These are phyloP conservation scores for Pseudois nayaur DNA, from an alignment of 2,113 vertebrate genomes.

Conservation along the genomic window DNA sequence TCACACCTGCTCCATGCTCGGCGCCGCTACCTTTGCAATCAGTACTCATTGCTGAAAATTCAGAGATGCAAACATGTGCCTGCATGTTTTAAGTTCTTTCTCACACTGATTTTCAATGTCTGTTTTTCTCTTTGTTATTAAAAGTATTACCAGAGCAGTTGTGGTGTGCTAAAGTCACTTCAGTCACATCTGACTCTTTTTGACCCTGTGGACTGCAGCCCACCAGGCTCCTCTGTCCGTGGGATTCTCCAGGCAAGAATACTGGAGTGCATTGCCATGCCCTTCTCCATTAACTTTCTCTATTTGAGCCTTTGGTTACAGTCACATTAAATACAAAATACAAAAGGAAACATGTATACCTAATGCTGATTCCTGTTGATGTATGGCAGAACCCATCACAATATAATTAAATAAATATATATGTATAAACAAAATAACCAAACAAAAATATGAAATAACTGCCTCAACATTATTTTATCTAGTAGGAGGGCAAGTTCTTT, in stretches of 20 bases:
- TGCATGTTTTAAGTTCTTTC: neutral
- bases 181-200: neutral
- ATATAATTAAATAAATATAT: neutral
- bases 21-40: neutral
- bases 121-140: neutral
- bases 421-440: neutral
- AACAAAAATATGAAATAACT: neutral
- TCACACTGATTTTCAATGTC: neutral
- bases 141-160: neutral
- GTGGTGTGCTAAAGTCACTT: neutral
- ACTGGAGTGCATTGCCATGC: neutral
- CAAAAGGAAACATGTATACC: neutral
- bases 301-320: neutral
- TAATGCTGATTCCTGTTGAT: neutral
- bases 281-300: neutral
- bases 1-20: neutral
- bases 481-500: neutral
- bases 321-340: neutral
- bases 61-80: neutral
- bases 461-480: neutral
- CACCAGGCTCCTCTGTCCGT: neutral
- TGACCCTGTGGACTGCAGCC: neutral
- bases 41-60: neutral
- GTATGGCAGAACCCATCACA: neutral
- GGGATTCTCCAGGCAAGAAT: neutral